Percentiles rank a stretch among this genome's conserved stretches.
phyloP scores from a whole-genome alignment of 1,140 invertebrate species.

The Ips typographus region DNA sequence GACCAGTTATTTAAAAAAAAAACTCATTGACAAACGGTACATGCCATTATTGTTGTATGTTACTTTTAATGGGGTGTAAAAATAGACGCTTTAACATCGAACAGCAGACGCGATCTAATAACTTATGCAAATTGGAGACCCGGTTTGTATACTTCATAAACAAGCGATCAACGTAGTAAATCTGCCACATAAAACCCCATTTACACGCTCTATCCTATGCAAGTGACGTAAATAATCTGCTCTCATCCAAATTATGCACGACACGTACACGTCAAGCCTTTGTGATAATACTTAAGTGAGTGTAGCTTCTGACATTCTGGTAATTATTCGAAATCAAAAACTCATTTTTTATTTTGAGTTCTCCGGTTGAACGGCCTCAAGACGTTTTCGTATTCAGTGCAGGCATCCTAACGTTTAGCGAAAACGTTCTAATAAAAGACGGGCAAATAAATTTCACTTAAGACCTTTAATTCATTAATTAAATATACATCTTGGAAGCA shows the following conservation, averaged over 20 bases:
- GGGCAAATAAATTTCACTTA: slow-evolving; percentile 24
- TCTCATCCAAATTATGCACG: not conserved
- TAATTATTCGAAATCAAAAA: too few species aligned
- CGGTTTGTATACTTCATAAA: not conserved
- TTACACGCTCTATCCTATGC: not conserved
- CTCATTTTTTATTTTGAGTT: too few species aligned
- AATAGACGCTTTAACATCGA: too few species aligned
- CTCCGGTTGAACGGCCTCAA: too few species aligned
- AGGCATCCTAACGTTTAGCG: slow-evolving; percentile 16
- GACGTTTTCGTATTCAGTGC: slow-evolving; percentile 15
- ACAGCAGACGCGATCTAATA: too few species aligned
- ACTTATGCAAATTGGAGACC: too few species aligned
- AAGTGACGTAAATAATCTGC: not conserved
- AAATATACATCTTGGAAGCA: slow-evolving; percentile 18
- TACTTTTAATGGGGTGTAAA: too few species aligned
- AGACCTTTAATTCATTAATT: slow-evolving; percentile 27
- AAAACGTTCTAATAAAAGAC: slow-evolving; percentile 20
- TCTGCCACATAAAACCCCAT: not conserved
- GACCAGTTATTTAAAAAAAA: too few species aligned
- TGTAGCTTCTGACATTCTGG: too few species aligned
- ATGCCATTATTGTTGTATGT: too few species aligned
- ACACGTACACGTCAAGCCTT: not conserved
- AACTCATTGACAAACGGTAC: too few species aligned
- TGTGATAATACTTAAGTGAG: not conserved
- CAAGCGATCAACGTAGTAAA: not conserved